phyloP scores from a whole-genome alignment of 2,797 vertebrate species.

The Geranospiza caerulescens region DNA sequence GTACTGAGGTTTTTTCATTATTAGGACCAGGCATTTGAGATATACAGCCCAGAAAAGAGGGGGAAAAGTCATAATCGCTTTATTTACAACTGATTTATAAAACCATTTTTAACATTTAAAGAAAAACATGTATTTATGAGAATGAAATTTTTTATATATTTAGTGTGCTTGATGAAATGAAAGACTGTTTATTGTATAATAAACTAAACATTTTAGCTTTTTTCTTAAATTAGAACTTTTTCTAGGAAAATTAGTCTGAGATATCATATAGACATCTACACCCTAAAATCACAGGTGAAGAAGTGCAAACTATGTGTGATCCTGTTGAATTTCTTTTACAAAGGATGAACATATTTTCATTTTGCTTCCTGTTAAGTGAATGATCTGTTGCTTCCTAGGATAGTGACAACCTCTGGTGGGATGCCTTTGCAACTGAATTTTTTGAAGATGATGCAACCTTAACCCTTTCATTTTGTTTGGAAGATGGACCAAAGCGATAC shows the following conservation, averaged over 20 bases:
- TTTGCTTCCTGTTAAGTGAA: slow-evolving; percentile 62
- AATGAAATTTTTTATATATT: neutral
- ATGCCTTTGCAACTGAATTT: slow-evolving; percentile 97
- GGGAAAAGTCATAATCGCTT: neutral
- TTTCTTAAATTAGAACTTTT: neutral
- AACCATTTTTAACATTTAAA: neutral
- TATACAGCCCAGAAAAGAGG: neutral
- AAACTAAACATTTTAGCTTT: neutral
- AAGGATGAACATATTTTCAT: neutral
- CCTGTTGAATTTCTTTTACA: neutral
- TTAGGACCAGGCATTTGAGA: neutral
- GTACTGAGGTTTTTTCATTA: neutral
- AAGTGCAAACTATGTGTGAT: neutral
- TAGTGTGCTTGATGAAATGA: neutral
- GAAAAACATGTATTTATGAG: neutral
- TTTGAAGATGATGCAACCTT: slow-evolving; percentile 98
- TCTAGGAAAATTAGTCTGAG: neutral
- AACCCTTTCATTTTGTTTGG: slow-evolving; percentile 98
- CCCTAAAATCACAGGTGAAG: neutral
- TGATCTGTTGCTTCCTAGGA: slow-evolving; percentile 83
- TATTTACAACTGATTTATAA: neutral
- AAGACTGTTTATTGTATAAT: neutral
- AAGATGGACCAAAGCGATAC: slow-evolving; percentile 99
- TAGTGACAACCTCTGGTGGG: slow-evolving; percentile 99
- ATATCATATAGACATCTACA: neutral